phyloP scores from a whole-genome alignment of 2,113 vertebrate genomes.

The Haemorhous mexicanus region DNA sequence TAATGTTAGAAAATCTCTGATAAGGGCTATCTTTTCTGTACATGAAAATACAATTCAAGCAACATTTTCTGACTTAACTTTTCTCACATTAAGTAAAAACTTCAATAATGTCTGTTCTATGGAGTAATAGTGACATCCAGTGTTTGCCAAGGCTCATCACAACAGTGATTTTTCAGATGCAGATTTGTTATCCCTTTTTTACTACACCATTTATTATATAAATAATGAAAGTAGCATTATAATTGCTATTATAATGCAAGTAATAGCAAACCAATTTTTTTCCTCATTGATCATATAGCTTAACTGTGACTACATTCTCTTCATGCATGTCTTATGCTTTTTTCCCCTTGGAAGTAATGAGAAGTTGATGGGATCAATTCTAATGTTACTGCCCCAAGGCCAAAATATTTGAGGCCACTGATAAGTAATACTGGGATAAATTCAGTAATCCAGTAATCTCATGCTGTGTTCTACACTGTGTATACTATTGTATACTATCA shows the following conservation, averaged over 20 bases:
- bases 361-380: background rate
- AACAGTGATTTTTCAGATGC: background rate
- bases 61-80: background rate
- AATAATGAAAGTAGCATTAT: background rate
- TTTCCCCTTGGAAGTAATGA: background rate
- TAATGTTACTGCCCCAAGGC: background rate
- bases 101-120: background rate
- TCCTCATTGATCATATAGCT: background rate
- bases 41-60: background rate
- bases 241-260: background rate
- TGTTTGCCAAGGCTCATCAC: conserved; percentile 3
- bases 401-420: background rate
- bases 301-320: background rate
- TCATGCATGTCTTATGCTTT: background rate
- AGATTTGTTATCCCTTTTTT: background rate
- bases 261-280: background rate
- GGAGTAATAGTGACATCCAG: conserved; percentile 54
- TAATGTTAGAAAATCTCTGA: background rate
- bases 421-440: background rate
- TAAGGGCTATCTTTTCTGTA: background rate
- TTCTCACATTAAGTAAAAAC: background rate
- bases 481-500: background rate
- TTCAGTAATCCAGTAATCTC: background rate
- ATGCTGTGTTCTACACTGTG: background rate
- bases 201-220: background rate